Conservation (phyloP, 1,140 invertebrate genomes). For the Onthophagus taurus region DNA sequence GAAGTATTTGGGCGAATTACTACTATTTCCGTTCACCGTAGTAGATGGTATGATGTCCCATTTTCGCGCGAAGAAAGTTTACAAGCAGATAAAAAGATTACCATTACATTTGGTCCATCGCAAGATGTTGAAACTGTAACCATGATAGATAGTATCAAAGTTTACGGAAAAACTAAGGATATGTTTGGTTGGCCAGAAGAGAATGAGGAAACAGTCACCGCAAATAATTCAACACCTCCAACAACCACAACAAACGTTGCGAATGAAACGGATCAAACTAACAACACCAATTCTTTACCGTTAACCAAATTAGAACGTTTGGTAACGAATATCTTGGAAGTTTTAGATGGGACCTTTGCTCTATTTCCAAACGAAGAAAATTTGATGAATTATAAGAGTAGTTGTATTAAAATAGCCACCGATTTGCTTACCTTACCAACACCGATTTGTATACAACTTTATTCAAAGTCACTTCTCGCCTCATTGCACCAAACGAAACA, state of each 20-base stretch:
- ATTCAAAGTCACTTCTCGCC: slow-evolving; percentile 69
- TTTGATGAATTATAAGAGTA: slow-evolving; percentile 41
- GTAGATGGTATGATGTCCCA: slow-evolving; percentile 92
- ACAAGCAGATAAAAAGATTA: slow-evolving; percentile 84
- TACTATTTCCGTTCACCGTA: slow-evolving; percentile 61
- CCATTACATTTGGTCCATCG: slow-evolving; percentile 83
- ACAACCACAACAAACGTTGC: slow-evolving; percentile 21
- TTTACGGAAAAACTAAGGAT: slow-evolving; percentile 94
- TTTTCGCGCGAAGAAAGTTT: slow-evolving; percentile 90
- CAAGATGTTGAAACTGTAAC: slow-evolving; percentile 81
- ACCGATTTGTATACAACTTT: slow-evolving; percentile 64
- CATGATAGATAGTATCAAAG: slow-evolving; percentile 88
- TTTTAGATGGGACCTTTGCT: slow-evolving; percentile 60
- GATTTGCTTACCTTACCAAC: slow-evolving; percentile 75
- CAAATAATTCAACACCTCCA: slow-evolving; percentile 43
- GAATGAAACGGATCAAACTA: slow-evolving; percentile 38
- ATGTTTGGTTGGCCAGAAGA: slow-evolving; percentile 96
- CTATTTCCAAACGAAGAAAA: slow-evolving; percentile 36
- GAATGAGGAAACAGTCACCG: slow-evolving; percentile 67
- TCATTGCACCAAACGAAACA: slow-evolving; percentile 63
- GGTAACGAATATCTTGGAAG: slow-evolving; percentile 62
- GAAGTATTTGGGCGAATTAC: slow-evolving; percentile 81
- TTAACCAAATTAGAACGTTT: slow-evolving; percentile 48
- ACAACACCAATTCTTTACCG: slow-evolving; percentile 35
- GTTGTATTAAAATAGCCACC: slow-evolving; percentile 65